Evolutionary conservation across 1,140 invertebrate genomes (phyloP), one percentile per base, ranked within the genome.

Genomic region (Neelides sp.): DNA sequence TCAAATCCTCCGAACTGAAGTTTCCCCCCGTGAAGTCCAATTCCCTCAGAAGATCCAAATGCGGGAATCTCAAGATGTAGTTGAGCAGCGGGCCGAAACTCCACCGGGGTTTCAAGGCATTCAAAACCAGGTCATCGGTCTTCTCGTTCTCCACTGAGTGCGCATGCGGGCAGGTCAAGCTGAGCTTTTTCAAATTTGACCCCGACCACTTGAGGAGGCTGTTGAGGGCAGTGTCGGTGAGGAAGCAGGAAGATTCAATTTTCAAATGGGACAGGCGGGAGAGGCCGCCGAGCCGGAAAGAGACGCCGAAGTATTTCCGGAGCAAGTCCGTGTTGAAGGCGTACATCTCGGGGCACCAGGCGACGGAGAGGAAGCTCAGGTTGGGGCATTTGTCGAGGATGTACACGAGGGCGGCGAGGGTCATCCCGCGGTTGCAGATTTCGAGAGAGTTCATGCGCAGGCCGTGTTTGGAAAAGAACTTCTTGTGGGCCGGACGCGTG

Each of bases 151-250:
- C n/a, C n/a, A n/a, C n/a, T n/a, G n/a, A n/a, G n/a, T n/a, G n/a
- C n/a, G 20, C 44, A 46, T 3, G 30, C 4, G 42, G 22, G 27
- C 34, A 47, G 5, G 24, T 10, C 15, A 48, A 27, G 1, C 3
- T 17, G 27, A 54, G 2, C 44, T 42, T 54, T 28, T 34, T 41
- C 4, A 53, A 8, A 7, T 46, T 34, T 4, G 50, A 50, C 22
- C 55, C 55, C 34, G 50, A 57, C 50, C 50, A 57, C 27, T 57
- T 57, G 2, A 57, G 42, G 3, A 57, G 30, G 28, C 44, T 52
- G 46, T 42, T 45, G 2, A 57, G 36, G 12, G 55, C 55, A 35
- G 40, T 57, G 15, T 57, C 55, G 13, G 42, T 49, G 3, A 57
- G 30, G 10, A 44, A 57, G 1, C 40, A 52, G 34, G 50, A 53